phyloP scores from a whole-genome alignment of 1,140 invertebrate genomes.

The Brachionus asplanchnoidis region DNA sequence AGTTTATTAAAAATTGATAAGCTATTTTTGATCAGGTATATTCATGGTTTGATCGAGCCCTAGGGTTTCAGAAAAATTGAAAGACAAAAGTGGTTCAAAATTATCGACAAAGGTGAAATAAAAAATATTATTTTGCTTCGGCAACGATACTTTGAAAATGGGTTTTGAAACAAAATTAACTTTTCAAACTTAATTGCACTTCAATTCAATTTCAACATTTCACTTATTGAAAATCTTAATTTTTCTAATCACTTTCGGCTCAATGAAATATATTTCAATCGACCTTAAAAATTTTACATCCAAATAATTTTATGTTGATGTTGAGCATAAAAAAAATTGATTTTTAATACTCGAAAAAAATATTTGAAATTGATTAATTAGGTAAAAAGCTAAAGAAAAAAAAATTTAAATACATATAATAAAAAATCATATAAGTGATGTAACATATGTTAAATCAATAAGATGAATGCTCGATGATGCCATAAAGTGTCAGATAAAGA shows the following conservation, averaged over 20 bases:
- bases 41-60: neutral
- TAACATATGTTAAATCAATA: neutral
- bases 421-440: neutral
- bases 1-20: neutral
- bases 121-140: neutral
- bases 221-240: neutral
- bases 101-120: neutral
- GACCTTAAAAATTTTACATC: neutral
- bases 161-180: neutral
- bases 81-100: neutral
- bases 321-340: neutral
- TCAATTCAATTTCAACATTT: neutral
- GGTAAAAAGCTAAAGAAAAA: neutral
- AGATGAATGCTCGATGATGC: neutral
- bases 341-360: neutral
- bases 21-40: neutral
- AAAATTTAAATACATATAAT: neutral
- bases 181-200: neutral
- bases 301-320: neutral
- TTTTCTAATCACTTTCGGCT: neutral
- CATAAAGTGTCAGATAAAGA: neutral
- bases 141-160: neutral
- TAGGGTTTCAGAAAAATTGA: neutral
- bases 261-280: neutral
- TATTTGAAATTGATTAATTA: neutral